Conservation (phyloP, 2,888 invertebrate species). For the Hyposoter dolosus region DNA sequence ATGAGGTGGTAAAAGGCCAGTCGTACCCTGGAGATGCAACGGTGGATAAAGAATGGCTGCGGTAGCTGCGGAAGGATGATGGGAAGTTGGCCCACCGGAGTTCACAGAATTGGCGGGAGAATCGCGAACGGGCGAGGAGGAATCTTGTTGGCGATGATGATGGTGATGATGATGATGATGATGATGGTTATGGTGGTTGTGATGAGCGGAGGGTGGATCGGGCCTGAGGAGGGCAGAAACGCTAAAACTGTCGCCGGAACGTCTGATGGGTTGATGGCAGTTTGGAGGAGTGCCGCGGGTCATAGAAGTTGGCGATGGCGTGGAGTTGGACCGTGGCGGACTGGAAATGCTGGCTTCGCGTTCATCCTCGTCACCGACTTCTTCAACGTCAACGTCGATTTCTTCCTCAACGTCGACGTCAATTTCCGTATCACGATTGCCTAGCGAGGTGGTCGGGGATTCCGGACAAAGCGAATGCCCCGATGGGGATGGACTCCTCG, state of each 20-base stretch:
- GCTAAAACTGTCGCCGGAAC: constrained; percentile 92
- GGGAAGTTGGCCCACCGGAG: constrained; percentile 80
- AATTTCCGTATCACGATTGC: constrained; percentile 79
- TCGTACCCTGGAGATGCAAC: constrained; percentile 82
- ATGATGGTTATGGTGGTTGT: constrained; percentile 84
- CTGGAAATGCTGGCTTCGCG: constrained; percentile 78
- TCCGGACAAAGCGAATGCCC: constrained; percentile 81
- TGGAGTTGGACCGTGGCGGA: constrained; percentile 79
- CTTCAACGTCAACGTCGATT: constrained; percentile 83
- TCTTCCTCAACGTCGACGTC: constrained; percentile 82
- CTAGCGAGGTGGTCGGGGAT: constrained; percentile 78
- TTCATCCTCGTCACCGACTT: constrained; percentile 82
- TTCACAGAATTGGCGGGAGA: constrained; percentile 53
- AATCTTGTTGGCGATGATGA: constrained; percentile 81
- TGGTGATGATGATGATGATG: constrained; percentile 77
- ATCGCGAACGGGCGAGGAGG: constrained; percentile 83
- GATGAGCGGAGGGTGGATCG: constrained; percentile 89
- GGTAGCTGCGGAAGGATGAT: constrained; percentile 86
- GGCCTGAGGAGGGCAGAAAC: constrained; percentile 93
- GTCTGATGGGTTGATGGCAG: constrained; percentile 81
- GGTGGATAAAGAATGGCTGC: constrained; percentile 85
- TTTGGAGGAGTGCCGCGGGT: constrained; percentile 76
- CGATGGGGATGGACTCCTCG: constrained; percentile 81
- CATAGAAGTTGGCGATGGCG: constrained; percentile 78
- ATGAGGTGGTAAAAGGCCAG: constrained; percentile 84